A percentile compares a stretch with the other conserved stretches of the same genome.
Conservation (phyloP, 2,797 vertebrate genomes). For the Ciconia nigra region DNA sequence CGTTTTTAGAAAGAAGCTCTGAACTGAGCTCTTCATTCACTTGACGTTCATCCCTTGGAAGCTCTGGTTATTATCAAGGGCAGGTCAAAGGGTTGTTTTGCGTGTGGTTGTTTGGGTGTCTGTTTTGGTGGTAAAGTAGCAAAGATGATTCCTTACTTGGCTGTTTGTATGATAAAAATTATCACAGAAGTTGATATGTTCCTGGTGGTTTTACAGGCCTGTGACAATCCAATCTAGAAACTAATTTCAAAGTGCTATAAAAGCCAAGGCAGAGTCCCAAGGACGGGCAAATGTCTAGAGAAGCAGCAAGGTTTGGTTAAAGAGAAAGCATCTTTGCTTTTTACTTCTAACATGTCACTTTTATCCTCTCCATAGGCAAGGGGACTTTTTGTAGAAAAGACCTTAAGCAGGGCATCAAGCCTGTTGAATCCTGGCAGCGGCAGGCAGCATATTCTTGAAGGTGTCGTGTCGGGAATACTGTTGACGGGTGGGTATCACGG, state of each 20-base stretch:
- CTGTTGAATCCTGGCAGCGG: constrained; percentile 79
- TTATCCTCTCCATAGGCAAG: constrained; percentile 64
- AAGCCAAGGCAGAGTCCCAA: neutral
- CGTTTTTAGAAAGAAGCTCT: neutral
- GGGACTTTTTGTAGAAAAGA: constrained; percentile 82
- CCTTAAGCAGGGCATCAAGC: constrained; percentile 75
- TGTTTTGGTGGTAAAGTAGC: neutral
- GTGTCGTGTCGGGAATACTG: constrained; percentile 76
- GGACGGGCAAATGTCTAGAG: neutral
- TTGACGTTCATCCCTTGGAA: neutral
- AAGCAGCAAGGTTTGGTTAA: neutral
- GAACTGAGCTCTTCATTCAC: neutral
- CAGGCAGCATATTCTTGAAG: constrained; percentile 79
- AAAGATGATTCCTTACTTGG: neutral
- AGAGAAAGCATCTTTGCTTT: neutral
- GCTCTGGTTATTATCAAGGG: neutral
- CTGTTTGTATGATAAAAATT: neutral
- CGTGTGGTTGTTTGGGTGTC: neutral
- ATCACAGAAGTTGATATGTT: accelerated
- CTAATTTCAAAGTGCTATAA: neutral
- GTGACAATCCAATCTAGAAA: neutral
- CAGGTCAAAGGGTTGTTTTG: neutral
- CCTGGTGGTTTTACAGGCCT: neutral
- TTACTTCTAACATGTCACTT: accelerated
- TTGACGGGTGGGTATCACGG: constrained; percentile 70